Evolutionary conservation across 2,797 vertebrate species (phyloP), one percentile per base, ranked within the genome.

Genomic region (Dendrocincla tyrannina): DNA sequence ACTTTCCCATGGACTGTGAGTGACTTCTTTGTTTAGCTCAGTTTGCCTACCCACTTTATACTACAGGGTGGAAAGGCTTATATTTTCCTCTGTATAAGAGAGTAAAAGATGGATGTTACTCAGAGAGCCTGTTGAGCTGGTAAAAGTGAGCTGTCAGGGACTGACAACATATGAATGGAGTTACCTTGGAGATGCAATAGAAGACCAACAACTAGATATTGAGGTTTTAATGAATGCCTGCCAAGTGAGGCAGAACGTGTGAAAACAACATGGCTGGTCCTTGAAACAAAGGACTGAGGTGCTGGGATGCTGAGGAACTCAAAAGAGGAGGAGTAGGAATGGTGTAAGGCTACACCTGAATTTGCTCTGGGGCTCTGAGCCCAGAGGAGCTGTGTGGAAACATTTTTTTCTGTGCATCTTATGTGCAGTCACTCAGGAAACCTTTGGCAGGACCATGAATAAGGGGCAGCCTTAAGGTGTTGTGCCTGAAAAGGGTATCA

Each of bases 101-200:
- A 52, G 76, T 33, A 19, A 27, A 85, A 94, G 88, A 86, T 91
- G 80, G 69, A 73, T 89, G 70, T 89, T 87, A 64, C 76, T 90
- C 24, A 41, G 74, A 42, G 49, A 68, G 74, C 47, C 55, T 89
- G 86, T 88, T 5, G 1, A 6, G 84, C 66, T 86, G 53, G 68
- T 69, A 32, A 79, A 88, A 94, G 74, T 87, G 81, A 96, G 27
- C 67, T 91, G 74, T 93, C 74, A 63, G 22, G 47, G 66, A 47
- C 89, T 94, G 92, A 92, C 80, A 79, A 1, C 4, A 0, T 69
- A 12, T 89, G 70, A 95, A 89, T 89, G 92, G 86, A 91, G 96
- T 96, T 92, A 85, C 92, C 96, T 47, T 94, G 92, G 92, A 96
- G 94, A 95, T 94, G 67, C 74, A 76, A 25, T 1, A 3, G 88